Evolutionary conservation across 2,797 vertebrate genomes (phyloP).

Genomic region (Danio jaintianensis): DNA sequence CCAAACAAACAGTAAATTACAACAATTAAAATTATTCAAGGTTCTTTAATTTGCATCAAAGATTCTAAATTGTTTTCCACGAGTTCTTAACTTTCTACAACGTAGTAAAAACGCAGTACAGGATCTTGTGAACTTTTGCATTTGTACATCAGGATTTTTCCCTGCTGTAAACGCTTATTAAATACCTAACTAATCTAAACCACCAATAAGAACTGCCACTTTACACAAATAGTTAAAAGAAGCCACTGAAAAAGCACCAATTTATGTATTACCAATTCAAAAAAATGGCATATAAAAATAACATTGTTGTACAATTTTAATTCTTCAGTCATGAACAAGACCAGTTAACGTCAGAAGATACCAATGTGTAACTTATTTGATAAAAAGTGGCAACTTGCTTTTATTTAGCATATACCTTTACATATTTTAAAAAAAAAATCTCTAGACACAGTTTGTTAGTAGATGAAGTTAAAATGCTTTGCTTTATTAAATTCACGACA

Average conservation of each 20-base stretch:
- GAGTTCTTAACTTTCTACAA: no score
- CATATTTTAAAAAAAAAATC: background rate
- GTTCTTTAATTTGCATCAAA: no score
- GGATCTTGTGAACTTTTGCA: background rate
- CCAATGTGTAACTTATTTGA: background rate
- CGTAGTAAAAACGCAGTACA: background rate
- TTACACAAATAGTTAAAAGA: background rate
- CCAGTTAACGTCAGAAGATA: background rate
- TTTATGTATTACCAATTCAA: background rate
- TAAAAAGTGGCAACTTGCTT: background rate
- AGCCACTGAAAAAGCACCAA: background rate
- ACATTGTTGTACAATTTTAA: background rate
- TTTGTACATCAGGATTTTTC: background rate
- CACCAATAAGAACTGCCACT: background rate
- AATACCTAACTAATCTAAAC: background rate
- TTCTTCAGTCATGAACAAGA: background rate
- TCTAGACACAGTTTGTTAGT: no score
- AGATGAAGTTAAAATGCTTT: background rate
- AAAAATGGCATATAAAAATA: background rate
- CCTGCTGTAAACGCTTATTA: background rate
- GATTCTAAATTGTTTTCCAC: no score
- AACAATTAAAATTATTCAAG: no score
- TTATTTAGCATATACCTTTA: background rate
- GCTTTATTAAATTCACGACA: constrained; percentile 9
- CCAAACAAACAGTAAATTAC: no score